These are phyloP conservation scores for Gari tellinella DNA, from an alignment of 2,888 invertebrate species.

Conservation along the genomic window DNA sequence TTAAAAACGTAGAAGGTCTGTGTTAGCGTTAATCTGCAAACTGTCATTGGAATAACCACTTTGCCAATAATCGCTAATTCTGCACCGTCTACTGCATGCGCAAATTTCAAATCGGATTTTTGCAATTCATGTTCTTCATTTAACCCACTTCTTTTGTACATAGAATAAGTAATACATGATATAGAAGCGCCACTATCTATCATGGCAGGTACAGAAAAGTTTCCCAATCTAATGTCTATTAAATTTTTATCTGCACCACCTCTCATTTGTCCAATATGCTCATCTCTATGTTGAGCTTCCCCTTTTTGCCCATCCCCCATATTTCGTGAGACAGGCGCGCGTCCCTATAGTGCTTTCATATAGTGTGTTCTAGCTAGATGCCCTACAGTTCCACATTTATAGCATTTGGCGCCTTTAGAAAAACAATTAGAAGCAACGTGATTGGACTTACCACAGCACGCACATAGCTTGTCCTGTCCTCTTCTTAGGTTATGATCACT, in stretches of 20 bases:
- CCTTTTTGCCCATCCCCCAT: constrained; percentile 11
- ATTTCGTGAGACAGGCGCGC: constrained; percentile 18
- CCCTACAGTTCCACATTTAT: constrained; percentile 6
- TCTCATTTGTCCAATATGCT: too few species aligned
- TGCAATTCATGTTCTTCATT: constrained; percentile 7
- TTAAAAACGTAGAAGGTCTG: constrained; percentile 35
- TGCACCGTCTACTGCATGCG: constrained; percentile 21
- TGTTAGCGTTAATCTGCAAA: constrained; percentile 20
- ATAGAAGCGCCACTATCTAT: constrained; percentile 35
- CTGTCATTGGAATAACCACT: constrained; percentile 12
- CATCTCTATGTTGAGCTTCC: too few species aligned
- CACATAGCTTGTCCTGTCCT: not conserved
- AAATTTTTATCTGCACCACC: constrained; percentile 29
- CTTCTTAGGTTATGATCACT: too few species aligned
- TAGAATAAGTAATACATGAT: constrained; percentile 25
- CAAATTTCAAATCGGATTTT: constrained; percentile 13
- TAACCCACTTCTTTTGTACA: constrained; percentile 25
- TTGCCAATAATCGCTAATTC: constrained; percentile 24
- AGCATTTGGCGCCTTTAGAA: constrained; percentile 14
- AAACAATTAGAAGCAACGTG: constrained; percentile 12
- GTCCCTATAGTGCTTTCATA: constrained; percentile 25
- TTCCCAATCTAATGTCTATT: constrained; percentile 23
- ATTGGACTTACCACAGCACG: constrained; percentile 16
- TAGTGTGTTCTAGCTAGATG: constrained; percentile 3
- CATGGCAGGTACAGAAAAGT: constrained; percentile 28